Conservation (phyloP, 2,888 invertebrate genomes). For the Pyralis farinalis region DNA sequence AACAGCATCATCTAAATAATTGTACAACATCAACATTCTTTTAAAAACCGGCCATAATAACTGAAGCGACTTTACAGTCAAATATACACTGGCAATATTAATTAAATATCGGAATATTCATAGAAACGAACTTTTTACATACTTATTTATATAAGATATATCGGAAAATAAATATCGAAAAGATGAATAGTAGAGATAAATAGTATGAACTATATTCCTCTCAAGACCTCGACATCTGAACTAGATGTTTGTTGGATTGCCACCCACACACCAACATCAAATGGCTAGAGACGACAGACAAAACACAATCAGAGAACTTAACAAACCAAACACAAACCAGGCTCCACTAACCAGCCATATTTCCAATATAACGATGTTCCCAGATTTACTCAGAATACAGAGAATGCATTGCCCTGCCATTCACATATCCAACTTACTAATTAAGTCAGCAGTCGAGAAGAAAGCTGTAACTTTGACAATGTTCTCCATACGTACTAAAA, state of each 20-base stretch:
- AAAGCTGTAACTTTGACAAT: conserved; percentile 79
- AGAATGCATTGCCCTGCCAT: conserved; percentile 75
- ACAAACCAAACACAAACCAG: conserved; percentile 38
- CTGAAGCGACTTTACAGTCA: no score
- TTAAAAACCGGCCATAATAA: no score
- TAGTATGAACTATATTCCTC: not conserved
- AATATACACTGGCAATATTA: no score
- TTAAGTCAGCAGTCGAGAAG: conserved; percentile 75
- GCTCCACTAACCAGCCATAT: conserved; percentile 60
- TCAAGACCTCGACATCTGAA: conserved; percentile 2
- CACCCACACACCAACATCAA: conserved; percentile 3
- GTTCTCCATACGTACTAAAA: conserved; percentile 69
- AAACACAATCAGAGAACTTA: conserved; percentile 26
- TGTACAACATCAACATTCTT: no score
- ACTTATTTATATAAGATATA: no score
- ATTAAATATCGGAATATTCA: no score
- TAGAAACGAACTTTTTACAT: no score
- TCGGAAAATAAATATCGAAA: not conserved
- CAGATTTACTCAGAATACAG: conserved; percentile 58
- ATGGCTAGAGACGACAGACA: conserved; percentile 10
- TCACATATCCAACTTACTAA: conserved; percentile 79
- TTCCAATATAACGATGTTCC: conserved; percentile 74
- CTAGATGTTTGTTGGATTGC: conserved; percentile 5
- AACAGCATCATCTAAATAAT: no score
- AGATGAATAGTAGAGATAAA: no score